phyloP scores from a whole-genome alignment of 2,888 invertebrate genomes.

The Cerceris ruficornis region DNA sequence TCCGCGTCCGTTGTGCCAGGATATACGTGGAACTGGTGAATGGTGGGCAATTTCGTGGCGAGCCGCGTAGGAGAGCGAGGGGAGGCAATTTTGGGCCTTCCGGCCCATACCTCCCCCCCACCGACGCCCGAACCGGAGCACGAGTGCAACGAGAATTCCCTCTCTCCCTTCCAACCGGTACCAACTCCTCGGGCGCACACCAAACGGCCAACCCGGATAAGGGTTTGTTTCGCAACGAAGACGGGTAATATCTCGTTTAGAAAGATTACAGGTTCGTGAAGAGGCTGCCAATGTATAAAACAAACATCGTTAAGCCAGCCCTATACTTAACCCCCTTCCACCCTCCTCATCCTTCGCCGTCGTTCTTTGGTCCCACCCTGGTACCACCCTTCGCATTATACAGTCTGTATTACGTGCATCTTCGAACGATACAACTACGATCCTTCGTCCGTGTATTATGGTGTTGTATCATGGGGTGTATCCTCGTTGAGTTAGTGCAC shows the following conservation, averaged over 20 bases:
- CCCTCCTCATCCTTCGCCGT: slow-evolving; percentile 44
- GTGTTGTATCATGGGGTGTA: slow-evolving; percentile 20
- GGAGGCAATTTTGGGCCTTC: slow-evolving; percentile 48
- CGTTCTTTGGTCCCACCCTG: slow-evolving; percentile 42
- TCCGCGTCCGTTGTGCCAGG: not conserved
- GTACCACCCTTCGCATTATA: slow-evolving; percentile 40
- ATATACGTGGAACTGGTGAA: slow-evolving; percentile 50
- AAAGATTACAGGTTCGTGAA: slow-evolving; percentile 82
- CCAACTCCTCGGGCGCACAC: slow-evolving; percentile 44
- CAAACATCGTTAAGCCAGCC: slow-evolving; percentile 82
- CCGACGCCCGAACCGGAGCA: slow-evolving; percentile 18
- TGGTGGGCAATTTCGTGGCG: slow-evolving; percentile 54
- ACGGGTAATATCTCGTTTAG: slow-evolving; percentile 82
- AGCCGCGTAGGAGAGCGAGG: slow-evolving; percentile 30
- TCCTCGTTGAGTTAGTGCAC: not conserved
- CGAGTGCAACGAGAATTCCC: slow-evolving; percentile 36
- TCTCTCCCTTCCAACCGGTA: slow-evolving; percentile 15
- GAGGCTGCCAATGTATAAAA: slow-evolving; percentile 82
- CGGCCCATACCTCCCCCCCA: slow-evolving; percentile 41
- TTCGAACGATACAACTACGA: slow-evolving; percentile 34
- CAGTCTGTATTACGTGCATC: slow-evolving; percentile 39
- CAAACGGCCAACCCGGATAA: slow-evolving; percentile 45
- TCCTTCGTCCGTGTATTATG: slow-evolving; percentile 25
- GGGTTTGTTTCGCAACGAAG: slow-evolving; percentile 62
- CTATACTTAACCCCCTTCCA: slow-evolving; percentile 77